phyloP scores from a whole-genome alignment of 92 coral and sea anemone genomes.

The Heliopora coerulea region DNA sequence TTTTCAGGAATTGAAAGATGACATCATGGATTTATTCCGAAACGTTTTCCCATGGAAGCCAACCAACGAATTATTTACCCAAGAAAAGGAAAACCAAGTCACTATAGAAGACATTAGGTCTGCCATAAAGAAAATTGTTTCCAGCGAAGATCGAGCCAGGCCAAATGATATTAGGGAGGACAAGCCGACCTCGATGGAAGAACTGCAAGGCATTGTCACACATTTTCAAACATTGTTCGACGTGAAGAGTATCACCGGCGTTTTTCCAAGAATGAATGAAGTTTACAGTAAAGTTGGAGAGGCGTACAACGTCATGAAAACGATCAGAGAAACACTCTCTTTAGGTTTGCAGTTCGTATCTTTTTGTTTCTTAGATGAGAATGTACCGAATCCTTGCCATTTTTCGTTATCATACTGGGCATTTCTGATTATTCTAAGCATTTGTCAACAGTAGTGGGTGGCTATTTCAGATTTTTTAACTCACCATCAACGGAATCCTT shows the following conservation, averaged over 20 bases:
- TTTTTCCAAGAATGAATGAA: slow-evolving; percentile 95
- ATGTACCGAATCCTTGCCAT: too few relatives aligned
- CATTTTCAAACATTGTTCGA: slow-evolving; percentile 96
- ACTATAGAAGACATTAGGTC: slow-evolving; percentile 61
- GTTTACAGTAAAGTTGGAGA: slow-evolving; percentile 90
- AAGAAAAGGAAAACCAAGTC: slow-evolving; percentile 49
- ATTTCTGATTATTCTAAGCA: too few relatives aligned
- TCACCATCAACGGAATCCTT: too few relatives aligned
- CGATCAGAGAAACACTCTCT: slow-evolving; percentile 73
- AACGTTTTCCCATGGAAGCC: slow-evolving; percentile 88
- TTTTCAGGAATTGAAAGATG: slow-evolving; percentile 67
- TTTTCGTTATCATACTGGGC: too few relatives aligned
- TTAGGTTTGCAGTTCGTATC: slow-evolving; percentile 58
- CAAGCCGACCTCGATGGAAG: slow-evolving; percentile 68
- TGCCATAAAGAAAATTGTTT: slow-evolving; percentile 57
- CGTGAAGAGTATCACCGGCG: slow-evolving; percentile 71
- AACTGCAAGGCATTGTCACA: slow-evolving; percentile 78
- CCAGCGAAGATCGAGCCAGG: slow-evolving; percentile 64
- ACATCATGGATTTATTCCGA: slow-evolving; percentile 60
- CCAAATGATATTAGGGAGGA: slow-evolving; percentile 65
- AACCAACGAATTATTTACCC: slow-evolving; percentile 50
- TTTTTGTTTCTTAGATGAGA: too few relatives aligned
- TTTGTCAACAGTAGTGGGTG: too few relatives aligned
- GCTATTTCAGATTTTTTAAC: too few relatives aligned
- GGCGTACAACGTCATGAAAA: slow-evolving; percentile 83